Conservation (phyloP, 2,113 vertebrate species). For the Camelus dromedarius region DNA sequence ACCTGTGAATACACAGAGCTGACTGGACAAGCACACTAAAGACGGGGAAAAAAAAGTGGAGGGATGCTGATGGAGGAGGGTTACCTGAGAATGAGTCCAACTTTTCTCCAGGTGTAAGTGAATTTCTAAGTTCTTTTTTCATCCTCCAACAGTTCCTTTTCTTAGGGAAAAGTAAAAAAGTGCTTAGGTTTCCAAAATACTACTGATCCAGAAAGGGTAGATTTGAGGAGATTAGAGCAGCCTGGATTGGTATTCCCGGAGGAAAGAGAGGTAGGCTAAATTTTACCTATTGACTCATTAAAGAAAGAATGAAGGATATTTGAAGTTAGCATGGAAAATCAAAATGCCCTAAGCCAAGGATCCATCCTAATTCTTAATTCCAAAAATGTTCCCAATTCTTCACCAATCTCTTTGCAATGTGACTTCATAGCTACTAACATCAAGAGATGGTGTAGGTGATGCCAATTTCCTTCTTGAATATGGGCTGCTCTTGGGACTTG, state of each 20-base stretch:
- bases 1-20: neutral
- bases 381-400: neutral
- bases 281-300: neutral
- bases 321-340: neutral
- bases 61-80: neutral
- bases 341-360: neutral
- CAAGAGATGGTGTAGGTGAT: too few relatives aligned
- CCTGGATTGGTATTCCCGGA: neutral
- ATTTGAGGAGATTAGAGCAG: neutral
- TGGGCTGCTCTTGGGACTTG: neutral
- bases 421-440: neutral
- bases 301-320: fast-evolving
- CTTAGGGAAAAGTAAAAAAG: neutral
- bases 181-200: neutral
- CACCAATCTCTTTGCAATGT: neutral
- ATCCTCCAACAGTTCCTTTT: neutral
- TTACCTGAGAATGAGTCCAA: neutral
- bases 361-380: neutral
- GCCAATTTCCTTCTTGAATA: neutral
- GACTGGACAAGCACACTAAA: neutral
- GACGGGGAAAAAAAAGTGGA: neutral
- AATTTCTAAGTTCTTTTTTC: neutral
- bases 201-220: neutral
- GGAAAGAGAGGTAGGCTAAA: neutral
- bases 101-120: neutral